A percentile compares a stretch with the other conserved stretches of the same genome.
These are phyloP conservation scores for Gasteruption jaculator DNA, from an alignment of 2,888 invertebrate species.

Conservation along the genomic window DNA sequence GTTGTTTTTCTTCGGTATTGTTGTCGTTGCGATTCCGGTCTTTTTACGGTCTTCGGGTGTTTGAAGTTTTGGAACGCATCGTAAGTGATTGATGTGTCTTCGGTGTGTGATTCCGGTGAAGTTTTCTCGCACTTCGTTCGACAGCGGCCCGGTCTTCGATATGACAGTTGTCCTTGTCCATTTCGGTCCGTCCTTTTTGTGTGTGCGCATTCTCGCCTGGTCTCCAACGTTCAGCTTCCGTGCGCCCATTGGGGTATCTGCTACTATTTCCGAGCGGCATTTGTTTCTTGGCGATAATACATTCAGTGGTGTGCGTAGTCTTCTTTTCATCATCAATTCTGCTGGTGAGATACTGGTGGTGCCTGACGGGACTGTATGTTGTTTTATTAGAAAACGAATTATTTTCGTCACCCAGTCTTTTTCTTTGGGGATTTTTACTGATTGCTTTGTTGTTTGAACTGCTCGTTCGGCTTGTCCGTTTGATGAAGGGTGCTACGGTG, in stretches of 20 bases:
- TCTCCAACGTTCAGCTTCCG: conserved; percentile 13
- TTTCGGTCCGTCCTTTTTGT: conserved; percentile 13
- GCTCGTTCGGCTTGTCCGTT: conserved; percentile 31
- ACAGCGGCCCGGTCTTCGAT: conserved; percentile 20
- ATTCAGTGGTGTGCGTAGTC: conserved; percentile 16
- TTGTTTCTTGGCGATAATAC: conserved; percentile 9
- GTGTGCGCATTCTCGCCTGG: conserved; percentile 14
- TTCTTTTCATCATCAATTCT: conserved; percentile 21
- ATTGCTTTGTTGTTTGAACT: conserved; percentile 26
- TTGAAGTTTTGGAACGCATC: conserved; percentile 10
- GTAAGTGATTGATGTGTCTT: conserved; percentile 22
- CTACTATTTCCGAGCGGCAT: conserved; percentile 6
- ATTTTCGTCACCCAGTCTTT: conserved; percentile 16
- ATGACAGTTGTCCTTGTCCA: conserved; percentile 19
- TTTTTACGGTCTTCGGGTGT: conserved; percentile 1
- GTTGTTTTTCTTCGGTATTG: too few species aligned
- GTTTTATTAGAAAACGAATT: conserved; percentile 18
- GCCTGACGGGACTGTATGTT: conserved; percentile 21
- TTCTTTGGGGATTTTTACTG: conserved; percentile 17
- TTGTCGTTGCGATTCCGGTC: too few species aligned
- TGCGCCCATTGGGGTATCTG: conserved; percentile 8
- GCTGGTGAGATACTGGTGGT: conserved; percentile 21
- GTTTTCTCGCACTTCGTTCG: conserved; percentile 17
- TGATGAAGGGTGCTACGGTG: conserved; percentile 27
- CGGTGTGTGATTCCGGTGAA: conserved; percentile 10